Percentiles rank a stretch among this genome's conserved stretches.
phyloP scores from a whole-genome alignment of 2,888 invertebrate genomes.

The Galerucella nymphaeae region DNA sequence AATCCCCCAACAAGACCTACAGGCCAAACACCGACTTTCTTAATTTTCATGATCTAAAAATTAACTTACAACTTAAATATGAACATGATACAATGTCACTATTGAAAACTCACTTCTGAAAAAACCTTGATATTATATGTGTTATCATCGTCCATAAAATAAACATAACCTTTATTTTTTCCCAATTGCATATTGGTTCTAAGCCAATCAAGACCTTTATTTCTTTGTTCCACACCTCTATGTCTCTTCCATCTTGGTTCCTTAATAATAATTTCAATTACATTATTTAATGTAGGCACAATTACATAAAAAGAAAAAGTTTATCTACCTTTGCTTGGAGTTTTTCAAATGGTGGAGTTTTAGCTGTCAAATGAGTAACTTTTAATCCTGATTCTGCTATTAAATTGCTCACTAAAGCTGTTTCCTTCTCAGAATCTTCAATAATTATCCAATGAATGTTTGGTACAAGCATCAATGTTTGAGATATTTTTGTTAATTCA shows the following conservation, averaged over 20 bases:
- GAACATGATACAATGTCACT: too few species aligned
- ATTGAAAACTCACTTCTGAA: constrained; percentile 74
- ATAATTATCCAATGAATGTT: constrained; percentile 95
- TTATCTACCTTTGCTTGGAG: constrained; percentile 68
- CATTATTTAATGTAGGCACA: neutral
- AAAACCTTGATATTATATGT: constrained; percentile 91
- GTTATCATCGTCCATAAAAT: constrained; percentile 98
- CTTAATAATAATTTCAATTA: constrained; percentile 41
- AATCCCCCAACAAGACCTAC: constrained; percentile 97
- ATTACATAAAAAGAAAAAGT: neutral
- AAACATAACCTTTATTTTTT: constrained; percentile 81
- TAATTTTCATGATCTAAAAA: constrained; percentile 79
- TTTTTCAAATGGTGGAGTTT: constrained; percentile 78
- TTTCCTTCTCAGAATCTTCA: constrained; percentile 83
- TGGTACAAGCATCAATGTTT: constrained; percentile 86
- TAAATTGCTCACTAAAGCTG: constrained; percentile 78
- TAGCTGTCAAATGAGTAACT: constrained; percentile 73
- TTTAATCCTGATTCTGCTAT: constrained; percentile 70
- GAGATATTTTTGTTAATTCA: constrained; percentile 90
- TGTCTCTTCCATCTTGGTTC: constrained; percentile 82
- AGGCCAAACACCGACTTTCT: constrained; percentile 91
- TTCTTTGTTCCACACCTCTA: constrained; percentile 91
- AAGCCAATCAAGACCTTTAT: constrained; percentile 86
- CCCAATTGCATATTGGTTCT: constrained; percentile 69
- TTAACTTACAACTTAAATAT: too few species aligned